Evolutionary conservation across 2,113 vertebrate species (phyloP).

Genomic region (Fregata magnificens): DNA sequence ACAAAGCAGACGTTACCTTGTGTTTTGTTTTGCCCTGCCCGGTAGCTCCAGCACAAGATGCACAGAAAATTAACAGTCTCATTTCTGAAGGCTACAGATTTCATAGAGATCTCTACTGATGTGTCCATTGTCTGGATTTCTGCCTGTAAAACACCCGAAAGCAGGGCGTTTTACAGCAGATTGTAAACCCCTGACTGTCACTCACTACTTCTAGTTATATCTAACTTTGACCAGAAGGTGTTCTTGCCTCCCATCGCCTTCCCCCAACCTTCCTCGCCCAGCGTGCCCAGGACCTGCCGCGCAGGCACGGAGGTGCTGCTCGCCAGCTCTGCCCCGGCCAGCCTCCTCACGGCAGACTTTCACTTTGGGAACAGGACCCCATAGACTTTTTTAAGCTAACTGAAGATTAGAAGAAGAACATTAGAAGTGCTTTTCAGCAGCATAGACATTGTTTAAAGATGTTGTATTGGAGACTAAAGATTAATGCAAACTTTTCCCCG

Average conservation of each 20-base stretch:
- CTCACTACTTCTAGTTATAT: neutral
- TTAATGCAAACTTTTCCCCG: neutral
- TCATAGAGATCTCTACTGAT: neutral
- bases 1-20: neutral
- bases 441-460: neutral
- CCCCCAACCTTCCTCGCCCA: neutral
- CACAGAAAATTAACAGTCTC: neutral
- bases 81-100: neutral
- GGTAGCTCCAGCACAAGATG: neutral
- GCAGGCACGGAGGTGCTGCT: neutral
- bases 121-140: neutral
- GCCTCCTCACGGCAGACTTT: neutral
- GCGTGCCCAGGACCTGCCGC: neutral
- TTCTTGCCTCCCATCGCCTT: neutral
- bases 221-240: too few relatives aligned
- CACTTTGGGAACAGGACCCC: neutral
- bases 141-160: neutral
- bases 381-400: fast-evolving
- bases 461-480: neutral
- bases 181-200: fast-evolving
- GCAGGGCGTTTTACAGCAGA: neutral
- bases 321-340: neutral
- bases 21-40: neutral
- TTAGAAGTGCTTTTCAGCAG: neutral
- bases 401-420: neutral